These are phyloP conservation scores for Actinernus sp. DNA, from an alignment of 92 coral and sea anemone species.

Conservation along the genomic window DNA sequence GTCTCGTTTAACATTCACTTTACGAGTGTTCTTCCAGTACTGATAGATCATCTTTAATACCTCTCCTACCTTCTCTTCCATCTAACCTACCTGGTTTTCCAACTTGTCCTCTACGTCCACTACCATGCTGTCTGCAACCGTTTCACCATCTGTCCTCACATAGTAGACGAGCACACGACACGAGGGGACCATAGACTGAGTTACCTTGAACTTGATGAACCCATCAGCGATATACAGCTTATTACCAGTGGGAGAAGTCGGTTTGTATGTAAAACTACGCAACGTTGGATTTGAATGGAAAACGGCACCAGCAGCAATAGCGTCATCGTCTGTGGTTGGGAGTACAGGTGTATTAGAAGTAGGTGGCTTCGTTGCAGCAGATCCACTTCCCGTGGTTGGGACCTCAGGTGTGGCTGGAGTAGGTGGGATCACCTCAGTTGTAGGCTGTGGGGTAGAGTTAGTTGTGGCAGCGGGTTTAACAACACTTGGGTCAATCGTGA, in stretches of 20 bases:
- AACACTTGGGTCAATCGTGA: neutral
- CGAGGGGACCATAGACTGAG: constrained; percentile 89
- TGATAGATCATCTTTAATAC: too few species aligned
- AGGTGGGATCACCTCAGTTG: neutral
- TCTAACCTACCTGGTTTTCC: constrained; percentile 78
- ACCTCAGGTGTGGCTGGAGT: neutral
- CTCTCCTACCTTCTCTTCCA: neutral
- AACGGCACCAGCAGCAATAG: neutral
- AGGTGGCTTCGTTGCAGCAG: neutral
- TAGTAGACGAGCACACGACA: constrained; percentile 77
- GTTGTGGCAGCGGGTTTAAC: neutral
- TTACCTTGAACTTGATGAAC: constrained; percentile 61
- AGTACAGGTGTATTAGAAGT: neutral
- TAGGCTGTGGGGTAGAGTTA: neutral
- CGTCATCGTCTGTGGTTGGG: neutral
- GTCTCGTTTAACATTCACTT: too few species aligned
- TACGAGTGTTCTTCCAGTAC: too few species aligned
- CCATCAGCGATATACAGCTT: constrained; percentile 35
- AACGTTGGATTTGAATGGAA: too few species aligned
- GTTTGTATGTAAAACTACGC: too few species aligned
- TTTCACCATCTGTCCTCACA: constrained; percentile 88
- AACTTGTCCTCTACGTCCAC: constrained; percentile 80
- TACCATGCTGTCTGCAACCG: constrained; percentile 85
- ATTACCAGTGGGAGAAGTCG: neutral
- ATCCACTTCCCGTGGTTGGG: too few species aligned